Conservation (phyloP, 2,888 invertebrate species). For the Dryobota labecula region DNA sequence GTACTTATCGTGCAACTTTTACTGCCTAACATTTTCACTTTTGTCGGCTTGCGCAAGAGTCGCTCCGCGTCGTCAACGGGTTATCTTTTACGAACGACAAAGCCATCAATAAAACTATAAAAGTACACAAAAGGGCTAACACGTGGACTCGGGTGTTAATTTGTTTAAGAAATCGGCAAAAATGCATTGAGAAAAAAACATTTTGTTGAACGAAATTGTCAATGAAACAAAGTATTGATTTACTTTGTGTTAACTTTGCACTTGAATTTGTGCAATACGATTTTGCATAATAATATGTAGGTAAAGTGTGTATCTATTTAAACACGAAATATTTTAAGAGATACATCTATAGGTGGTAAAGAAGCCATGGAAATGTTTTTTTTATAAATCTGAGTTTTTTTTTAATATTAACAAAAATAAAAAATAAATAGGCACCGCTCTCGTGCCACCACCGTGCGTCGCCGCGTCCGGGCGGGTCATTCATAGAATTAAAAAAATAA, state of each 20-base stretch:
- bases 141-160: conserved; percentile 85
- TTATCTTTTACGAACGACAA: conserved; percentile 71
- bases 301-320: too few species aligned
- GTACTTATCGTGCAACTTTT: conserved; percentile 77
- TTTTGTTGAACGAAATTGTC: conserved; percentile 63
- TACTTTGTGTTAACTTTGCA: conserved; percentile 24
- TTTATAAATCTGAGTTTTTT: too few species aligned
- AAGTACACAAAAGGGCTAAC: conserved; percentile 85
- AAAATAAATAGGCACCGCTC: too few species aligned
- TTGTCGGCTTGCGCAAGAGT: conserved; percentile 86
- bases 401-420: too few species aligned
- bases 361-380: too few species aligned
- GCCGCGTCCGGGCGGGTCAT: too few species aligned
- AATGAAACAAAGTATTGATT: conserved; percentile 64
- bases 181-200: conserved; percentile 54
- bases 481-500: too few species aligned
- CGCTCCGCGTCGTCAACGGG: conserved; percentile 54
- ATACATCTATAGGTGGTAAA: too few species aligned
- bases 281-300: neutral
- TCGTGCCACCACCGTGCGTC: too few species aligned
- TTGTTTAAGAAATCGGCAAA: conserved; percentile 80
- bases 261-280: conserved; percentile 15
- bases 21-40: conserved; percentile 86
- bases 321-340: too few species aligned
- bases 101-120: conserved; percentile 81